Evolutionary conservation across 2,888 invertebrate species (phyloP).

Genomic region (Plagodis dolabraria): DNA sequence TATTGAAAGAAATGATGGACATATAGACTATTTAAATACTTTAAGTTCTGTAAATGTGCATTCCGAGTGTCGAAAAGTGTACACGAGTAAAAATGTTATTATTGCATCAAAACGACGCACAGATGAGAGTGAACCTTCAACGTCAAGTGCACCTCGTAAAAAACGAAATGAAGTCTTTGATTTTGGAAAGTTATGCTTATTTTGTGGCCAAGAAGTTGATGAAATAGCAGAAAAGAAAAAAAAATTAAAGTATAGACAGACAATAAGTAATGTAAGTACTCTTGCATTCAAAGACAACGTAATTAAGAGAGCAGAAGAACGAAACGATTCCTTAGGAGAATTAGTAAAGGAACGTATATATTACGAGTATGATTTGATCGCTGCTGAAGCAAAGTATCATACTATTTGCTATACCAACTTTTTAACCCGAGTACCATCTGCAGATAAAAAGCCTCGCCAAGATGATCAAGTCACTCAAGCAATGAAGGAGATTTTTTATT

Average conservation of each 20-base stretch:
- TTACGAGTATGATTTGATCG: constrained; percentile 48
- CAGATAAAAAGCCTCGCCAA: constrained; percentile 47
- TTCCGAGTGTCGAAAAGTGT: constrained; percentile 43
- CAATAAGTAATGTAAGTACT: constrained; percentile 49
- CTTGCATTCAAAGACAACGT: constrained; percentile 54
- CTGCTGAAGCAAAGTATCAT: constrained; percentile 56
- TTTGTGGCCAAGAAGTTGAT: constrained; percentile 56
- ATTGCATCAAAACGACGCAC: constrained; percentile 40
- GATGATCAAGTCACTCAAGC: constrained; percentile 56
- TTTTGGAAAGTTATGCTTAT: constrained; percentile 50
- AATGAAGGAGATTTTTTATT: constrained; percentile 55
- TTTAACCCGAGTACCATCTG: constrained; percentile 46
- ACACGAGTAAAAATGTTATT: constrained; percentile 42
- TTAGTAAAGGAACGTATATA: constrained; percentile 47
- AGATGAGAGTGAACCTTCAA: constrained; percentile 37
- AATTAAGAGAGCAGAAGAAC: constrained; percentile 55
- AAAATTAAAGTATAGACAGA: constrained; percentile 45
- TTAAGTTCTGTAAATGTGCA: constrained; percentile 44
- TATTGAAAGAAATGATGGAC: constrained; percentile 42
- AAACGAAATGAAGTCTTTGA: constrained; percentile 42
- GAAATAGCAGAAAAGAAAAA: constrained; percentile 50
- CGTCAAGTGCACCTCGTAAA: constrained; percentile 43
- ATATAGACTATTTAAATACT: constrained; percentile 41
- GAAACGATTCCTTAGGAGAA: constrained; percentile 48
- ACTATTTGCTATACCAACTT: constrained; percentile 54